These are phyloP conservation scores for Megaceryle alcyon DNA, from an alignment of 2,797 vertebrate species.

Conservation along the genomic window DNA sequence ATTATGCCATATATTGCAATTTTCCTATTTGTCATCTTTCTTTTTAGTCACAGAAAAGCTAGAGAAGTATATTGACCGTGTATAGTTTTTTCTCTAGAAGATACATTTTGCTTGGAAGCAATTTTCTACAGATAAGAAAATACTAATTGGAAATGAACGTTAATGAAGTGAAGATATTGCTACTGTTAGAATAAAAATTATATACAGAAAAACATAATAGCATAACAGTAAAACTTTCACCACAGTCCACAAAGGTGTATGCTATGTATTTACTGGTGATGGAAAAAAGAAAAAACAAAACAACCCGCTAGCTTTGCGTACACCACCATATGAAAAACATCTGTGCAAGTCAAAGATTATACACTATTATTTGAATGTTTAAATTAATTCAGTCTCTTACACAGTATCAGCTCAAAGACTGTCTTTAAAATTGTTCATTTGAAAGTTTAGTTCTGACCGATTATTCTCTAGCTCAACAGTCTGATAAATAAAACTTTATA, in stretches of 20 bases:
- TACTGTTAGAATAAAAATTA: background rate
- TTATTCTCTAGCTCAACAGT: constrained; percentile 54
- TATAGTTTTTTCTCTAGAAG: background rate
- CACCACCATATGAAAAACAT: background rate
- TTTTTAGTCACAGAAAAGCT: background rate
- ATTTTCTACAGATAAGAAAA: background rate
- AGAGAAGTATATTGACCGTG: background rate
- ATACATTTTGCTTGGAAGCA: background rate
- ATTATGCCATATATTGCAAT: background rate
- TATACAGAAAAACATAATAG: background rate
- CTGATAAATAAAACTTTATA: constrained; percentile 37
- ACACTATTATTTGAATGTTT: background rate
- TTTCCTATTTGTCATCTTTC: background rate
- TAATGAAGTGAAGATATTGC: background rate
- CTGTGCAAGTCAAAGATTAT: background rate
- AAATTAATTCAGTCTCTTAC: background rate
- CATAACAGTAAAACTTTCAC: background rate
- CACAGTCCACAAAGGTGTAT: background rate
- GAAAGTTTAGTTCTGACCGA: background rate
- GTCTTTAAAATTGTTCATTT: constrained; percentile 8
- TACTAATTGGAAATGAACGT: background rate
- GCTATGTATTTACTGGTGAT: background rate
- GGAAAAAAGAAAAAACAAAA: background rate
- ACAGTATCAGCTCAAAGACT: background rate
- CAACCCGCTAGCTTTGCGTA: background rate